Evolutionary conservation across 1,140 invertebrate species (phyloP).

Genomic region (Temnothorax nylanderi): DNA sequence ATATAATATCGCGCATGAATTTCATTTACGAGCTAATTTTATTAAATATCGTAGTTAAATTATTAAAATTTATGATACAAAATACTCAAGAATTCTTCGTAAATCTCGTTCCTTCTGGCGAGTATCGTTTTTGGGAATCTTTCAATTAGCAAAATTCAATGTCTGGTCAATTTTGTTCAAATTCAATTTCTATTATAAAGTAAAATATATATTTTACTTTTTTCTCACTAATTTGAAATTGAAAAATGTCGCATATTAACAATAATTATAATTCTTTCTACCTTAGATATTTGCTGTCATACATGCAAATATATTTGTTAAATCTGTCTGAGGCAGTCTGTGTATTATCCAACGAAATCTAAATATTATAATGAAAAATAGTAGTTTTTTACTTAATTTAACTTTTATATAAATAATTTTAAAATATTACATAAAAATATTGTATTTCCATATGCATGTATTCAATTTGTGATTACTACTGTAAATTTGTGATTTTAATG

Average conservation of each 20-base stretch:
- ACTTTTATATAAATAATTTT: not conserved
- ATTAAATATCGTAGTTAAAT: not conserved
- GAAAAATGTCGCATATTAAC: not conserved
- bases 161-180: not conserved
- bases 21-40: conserved; percentile 24
- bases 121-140: not conserved
- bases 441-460: not conserved
- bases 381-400: not conserved
- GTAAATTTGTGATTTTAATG: not conserved
- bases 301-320: not conserved
- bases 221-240: not conserved
- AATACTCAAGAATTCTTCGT: conserved; percentile 14
- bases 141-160: conserved; percentile 4
- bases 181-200: not conserved
- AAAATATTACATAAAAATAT: conserved; percentile 18
- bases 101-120: not conserved
- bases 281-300: not conserved
- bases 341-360: not conserved
- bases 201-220: conserved; percentile 12
- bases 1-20: not conserved
- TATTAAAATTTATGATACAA: conserved; percentile 13
- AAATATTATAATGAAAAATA: not conserved
- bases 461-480: conserved; percentile 32
- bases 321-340: not conserved
- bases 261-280: not conserved